These are phyloP conservation scores for Danionella cerebrum DNA, from an alignment of 2,113 vertebrate genomes.

Conservation along the genomic window DNA sequence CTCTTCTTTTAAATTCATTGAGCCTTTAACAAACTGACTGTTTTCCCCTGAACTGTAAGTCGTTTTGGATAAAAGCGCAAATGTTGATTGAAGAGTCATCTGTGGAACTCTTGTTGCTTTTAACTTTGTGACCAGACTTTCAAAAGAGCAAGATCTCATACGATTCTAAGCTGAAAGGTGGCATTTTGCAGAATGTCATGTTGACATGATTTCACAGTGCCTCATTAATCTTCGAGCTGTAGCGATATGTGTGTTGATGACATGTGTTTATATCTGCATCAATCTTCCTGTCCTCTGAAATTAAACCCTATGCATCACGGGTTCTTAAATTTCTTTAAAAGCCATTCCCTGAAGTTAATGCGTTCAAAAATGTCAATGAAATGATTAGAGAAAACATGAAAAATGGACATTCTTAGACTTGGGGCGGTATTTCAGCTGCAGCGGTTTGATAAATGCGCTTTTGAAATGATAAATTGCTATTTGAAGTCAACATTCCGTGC, in stretches of 20 bases:
- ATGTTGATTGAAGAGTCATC: too few species aligned
- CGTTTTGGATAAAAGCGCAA: too few species aligned
- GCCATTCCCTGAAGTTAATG: conserved; percentile 23
- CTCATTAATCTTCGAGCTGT: background rate
- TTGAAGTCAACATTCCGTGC: conserved; percentile 27
- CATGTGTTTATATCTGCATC: conserved; percentile 12
- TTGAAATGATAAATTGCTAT: conserved; percentile 19
- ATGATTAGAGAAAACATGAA: conserved; percentile 32
- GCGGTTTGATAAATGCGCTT: background rate
- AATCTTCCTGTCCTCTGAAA: conserved; percentile 9
- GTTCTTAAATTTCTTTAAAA: conserved; percentile 18
- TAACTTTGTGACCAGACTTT: background rate
- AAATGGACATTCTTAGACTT: conserved; percentile 12
- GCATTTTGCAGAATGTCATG: conserved; percentile 21
- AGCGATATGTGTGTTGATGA: background rate
- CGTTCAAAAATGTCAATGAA: conserved; percentile 22
- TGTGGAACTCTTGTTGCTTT: background rate
- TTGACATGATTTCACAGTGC: background rate
- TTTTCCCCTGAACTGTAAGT: too few species aligned
- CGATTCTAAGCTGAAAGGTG: background rate
- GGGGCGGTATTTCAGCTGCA: conserved; percentile 4
- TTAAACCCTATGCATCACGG: conserved; percentile 23
- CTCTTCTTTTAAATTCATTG: too few species aligned
- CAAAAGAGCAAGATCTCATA: background rate
- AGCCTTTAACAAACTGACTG: too few species aligned